Percentiles rank a stretch among this genome's conserved stretches.
phyloP scores from a whole-genome alignment of 2,888 invertebrate genomes.

The Synanthedon tipuliformis region DNA sequence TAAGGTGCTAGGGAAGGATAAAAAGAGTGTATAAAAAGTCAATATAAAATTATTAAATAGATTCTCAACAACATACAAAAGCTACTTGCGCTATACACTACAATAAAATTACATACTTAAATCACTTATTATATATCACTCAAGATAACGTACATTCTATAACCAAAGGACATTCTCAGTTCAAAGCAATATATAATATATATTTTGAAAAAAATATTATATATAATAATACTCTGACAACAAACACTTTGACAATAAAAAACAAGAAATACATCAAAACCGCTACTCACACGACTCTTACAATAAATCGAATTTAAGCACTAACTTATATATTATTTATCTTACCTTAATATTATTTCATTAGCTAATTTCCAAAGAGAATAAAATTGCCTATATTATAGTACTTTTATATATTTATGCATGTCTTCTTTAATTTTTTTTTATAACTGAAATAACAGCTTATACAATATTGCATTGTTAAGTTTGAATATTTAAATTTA shows the following conservation, averaged over 20 bases:
- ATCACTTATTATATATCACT: slow-evolving; percentile 46
- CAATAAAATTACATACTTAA: slow-evolving; percentile 53
- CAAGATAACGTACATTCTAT: slow-evolving; percentile 43
- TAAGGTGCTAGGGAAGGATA: slow-evolving; percentile 68
- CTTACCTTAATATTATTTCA: slow-evolving; percentile 4
- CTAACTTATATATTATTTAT: slow-evolving; percentile 19
- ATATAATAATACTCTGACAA: slow-evolving; percentile 17
- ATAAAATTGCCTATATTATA: slow-evolving; percentile 11
- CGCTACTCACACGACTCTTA: slow-evolving; percentile 6
- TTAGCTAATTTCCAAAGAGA: slow-evolving; percentile 23
- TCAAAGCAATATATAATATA: slow-evolving; percentile 29
- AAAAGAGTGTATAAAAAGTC: slow-evolving; percentile 69
- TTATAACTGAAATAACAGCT: too few species aligned
- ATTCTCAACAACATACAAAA: slow-evolving; percentile 66
- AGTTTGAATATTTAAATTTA: neutral
- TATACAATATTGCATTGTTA: too few species aligned
- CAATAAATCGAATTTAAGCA: slow-evolving; percentile 31
- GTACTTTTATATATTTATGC: neutral
- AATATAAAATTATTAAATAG: slow-evolving; percentile 64
- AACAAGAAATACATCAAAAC: slow-evolving; percentile 20
- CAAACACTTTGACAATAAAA: slow-evolving; percentile 15
- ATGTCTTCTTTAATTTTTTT: neutral
- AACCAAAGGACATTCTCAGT: slow-evolving; percentile 38
- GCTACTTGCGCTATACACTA: slow-evolving; percentile 56
- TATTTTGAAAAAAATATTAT: slow-evolving; percentile 14